Conservation (phyloP, 2,797 vertebrate species). For the Pantherophis alleghaniensis region DNA sequence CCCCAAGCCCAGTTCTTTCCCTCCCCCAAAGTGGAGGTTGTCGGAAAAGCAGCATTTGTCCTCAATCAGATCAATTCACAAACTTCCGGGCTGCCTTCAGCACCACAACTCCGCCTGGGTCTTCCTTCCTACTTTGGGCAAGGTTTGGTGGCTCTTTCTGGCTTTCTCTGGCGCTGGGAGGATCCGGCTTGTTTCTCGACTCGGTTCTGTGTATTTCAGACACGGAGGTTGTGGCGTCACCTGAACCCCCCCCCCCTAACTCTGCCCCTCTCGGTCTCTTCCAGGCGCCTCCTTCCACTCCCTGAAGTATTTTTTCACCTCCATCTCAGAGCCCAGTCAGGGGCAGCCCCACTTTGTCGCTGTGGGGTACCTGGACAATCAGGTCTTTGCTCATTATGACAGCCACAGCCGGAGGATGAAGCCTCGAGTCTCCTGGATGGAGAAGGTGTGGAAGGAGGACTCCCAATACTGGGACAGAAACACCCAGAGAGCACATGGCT, state of each 20-base stretch:
- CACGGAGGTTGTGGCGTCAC: not conserved
- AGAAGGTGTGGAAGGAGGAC: not conserved
- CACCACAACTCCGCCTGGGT: too few species aligned
- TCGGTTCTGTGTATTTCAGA: not conserved
- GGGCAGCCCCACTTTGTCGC: fast-evolving
- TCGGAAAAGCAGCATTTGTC: too few species aligned
- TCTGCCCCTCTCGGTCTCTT: not conserved
- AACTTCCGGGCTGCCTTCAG: too few species aligned
- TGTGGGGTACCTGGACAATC: fast-evolving
- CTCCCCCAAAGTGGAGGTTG: too few species aligned
- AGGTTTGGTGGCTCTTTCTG: too few species aligned
- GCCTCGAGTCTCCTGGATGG: not conserved
- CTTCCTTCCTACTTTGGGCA: too few species aligned
- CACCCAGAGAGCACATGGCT: fast-evolving
- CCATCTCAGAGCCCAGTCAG: not conserved
- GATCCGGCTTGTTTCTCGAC: not conserved
- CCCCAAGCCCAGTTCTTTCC: too few species aligned
- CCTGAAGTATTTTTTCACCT: fast-evolving
- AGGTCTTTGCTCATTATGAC: not conserved
- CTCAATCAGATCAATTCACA: too few species aligned
- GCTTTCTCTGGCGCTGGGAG: too few species aligned
- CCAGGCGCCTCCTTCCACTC: not conserved
- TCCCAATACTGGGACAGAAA: fast-evolving
- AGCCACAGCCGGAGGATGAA: fast-evolving
- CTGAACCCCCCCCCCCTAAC: not conserved